Evolutionary conservation across 2,797 vertebrate genomes (phyloP).

Genomic region (Varecia variegata): DNA sequence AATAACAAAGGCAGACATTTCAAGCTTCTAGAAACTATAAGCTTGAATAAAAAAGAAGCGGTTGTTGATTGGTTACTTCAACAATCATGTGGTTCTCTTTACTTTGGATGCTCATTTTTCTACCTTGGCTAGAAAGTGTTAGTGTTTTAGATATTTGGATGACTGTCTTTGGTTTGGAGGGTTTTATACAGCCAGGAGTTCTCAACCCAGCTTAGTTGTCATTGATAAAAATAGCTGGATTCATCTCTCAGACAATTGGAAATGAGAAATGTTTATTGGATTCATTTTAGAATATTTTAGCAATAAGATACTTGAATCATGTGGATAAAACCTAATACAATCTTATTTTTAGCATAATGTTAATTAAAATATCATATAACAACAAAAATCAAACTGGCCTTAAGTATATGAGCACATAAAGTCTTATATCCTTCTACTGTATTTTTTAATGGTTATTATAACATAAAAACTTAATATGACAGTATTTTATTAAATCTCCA

Average conservation of each 20-base stretch:
- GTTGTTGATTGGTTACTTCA: slow-evolving; percentile 94
- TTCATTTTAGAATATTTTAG: slow-evolving; percentile 68
- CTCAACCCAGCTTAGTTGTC: not conserved
- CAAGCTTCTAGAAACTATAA: slow-evolving; percentile 86
- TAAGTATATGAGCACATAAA: not conserved
- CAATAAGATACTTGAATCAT: slow-evolving; percentile 35
- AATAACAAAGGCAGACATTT: slow-evolving; percentile 85
- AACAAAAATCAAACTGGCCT: slow-evolving; percentile 38
- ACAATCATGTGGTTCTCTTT: slow-evolving; percentile 88
- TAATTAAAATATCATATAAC: slow-evolving; percentile 47
- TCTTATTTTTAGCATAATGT: slow-evolving; percentile 18
- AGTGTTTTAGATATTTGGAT: slow-evolving; percentile 84
- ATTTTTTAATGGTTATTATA: slow-evolving; percentile 1
- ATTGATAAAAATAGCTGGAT: slow-evolving; percentile 43
- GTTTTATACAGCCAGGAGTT: not conserved
- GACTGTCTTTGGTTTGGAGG: not conserved
- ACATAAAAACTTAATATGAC: not conserved
- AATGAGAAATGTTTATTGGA: slow-evolving; percentile 74
- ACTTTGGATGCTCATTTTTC: slow-evolving; percentile 91
- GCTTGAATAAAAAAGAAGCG: slow-evolving; percentile 92
- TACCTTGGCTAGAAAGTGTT: slow-evolving; percentile 92
- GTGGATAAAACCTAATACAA: not conserved
- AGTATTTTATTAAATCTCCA: not conserved
- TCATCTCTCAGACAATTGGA: slow-evolving; percentile 32
- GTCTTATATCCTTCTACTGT: not conserved